phyloP scores from a whole-genome alignment of 2,888 invertebrate genomes.

The Stenodera caucasica region DNA sequence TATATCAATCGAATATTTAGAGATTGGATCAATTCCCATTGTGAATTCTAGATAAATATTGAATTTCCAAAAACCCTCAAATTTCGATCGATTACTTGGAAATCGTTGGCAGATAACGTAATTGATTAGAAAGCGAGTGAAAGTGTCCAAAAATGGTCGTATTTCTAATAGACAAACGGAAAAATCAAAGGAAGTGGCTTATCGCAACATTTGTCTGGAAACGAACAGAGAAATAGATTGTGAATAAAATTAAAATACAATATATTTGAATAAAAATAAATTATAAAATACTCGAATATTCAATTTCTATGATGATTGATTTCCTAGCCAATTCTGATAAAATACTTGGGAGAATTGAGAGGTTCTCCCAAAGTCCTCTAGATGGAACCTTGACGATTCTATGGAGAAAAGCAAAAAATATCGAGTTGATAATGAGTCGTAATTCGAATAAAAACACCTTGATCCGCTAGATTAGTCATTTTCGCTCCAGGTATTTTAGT shows the following conservation, averaged over 20 bases:
- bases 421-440: background rate
- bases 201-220: background rate
- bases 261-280: background rate
- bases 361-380: background rate
- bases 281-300: background rate
- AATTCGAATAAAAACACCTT: conserved; percentile 3
- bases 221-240: background rate
- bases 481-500: background rate
- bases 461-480: conserved; percentile 11
- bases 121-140: background rate
- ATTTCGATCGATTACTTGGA: background rate
- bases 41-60: too few species aligned
- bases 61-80: background rate
- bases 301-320: background rate
- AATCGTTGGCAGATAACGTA: background rate
- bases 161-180: too few species aligned
- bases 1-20: too few species aligned
- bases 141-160: too few species aligned
- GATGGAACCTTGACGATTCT: background rate
- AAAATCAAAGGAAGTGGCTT: background rate
- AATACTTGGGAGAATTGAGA: too few species aligned
- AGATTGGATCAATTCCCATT: too few species aligned
- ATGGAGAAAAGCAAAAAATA: background rate
- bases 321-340: too few species aligned
- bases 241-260: background rate